Percentiles rank a stretch among this genome's conserved stretches.
These are phyloP conservation scores for Poecilia velifera DNA, from an alignment of 2,797 vertebrate species.

Conservation along the genomic window DNA sequence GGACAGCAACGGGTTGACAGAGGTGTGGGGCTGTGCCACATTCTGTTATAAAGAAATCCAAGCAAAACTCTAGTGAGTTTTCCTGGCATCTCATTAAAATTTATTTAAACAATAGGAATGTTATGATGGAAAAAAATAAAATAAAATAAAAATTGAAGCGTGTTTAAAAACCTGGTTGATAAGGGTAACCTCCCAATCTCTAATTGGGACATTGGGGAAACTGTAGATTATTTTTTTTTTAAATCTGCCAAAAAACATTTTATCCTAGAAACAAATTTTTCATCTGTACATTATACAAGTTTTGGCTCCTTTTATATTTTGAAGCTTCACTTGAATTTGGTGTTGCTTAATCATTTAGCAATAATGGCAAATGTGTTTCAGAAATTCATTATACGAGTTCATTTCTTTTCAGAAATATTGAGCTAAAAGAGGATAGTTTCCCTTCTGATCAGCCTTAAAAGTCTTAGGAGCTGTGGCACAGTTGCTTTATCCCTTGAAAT, in stretches of 20 bases:
- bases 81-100: neutral
- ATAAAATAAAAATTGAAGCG: too few relatives aligned
- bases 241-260: neutral
- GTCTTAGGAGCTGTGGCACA: conserved; percentile 52
- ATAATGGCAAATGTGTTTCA: neutral
- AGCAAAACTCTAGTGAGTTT: neutral
- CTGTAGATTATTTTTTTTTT: too few relatives aligned
- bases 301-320: neutral
- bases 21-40: neutral
- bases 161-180: neutral
- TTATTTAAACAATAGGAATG: neutral
- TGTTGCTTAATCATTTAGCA: neutral
- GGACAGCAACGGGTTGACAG: neutral
- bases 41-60: neutral
- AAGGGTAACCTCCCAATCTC: neutral
- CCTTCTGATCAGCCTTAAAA: conserved; percentile 54
- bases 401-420: conserved; percentile 22
- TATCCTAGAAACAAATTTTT: neutral
- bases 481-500: conserved; percentile 67
- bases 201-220: too few relatives aligned
- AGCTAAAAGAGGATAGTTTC: conserved; percentile 35
- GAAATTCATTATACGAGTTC: conserved; percentile 3
- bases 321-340: neutral
- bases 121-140: neutral
- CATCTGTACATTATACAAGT: neutral